phyloP scores from a whole-genome alignment of 2,888 invertebrate species.

The Leptarthrus brevirostris region DNA sequence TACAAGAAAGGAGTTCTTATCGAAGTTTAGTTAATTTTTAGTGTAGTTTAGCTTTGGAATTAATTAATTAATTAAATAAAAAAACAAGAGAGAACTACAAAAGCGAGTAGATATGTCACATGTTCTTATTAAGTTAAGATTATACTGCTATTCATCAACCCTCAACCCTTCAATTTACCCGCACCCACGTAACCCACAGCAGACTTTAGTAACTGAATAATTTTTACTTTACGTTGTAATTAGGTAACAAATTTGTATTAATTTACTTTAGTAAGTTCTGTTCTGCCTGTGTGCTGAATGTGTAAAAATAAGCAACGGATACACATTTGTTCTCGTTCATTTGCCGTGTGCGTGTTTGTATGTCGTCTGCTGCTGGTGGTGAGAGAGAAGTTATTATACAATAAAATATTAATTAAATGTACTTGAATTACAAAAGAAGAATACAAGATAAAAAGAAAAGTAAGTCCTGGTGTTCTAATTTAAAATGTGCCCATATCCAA shows the following conservation, averaged over 20 bases:
- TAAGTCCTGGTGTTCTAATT: too few species aligned
- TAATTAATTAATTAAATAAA: not conserved
- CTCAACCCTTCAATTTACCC: not conserved
- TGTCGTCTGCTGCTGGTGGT: slow-evolving; percentile 19
- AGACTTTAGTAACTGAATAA: slow-evolving; percentile 4
- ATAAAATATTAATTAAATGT: slow-evolving; percentile 39
- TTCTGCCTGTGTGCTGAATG: slow-evolving; percentile 34
- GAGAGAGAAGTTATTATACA: slow-evolving; percentile 34
- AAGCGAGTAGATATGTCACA: too few species aligned
- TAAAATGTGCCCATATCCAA: too few species aligned
- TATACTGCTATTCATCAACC: too few species aligned
- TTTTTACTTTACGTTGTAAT: slow-evolving; percentile 24
- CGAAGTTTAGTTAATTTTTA: not conserved
- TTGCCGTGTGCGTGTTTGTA: slow-evolving; percentile 43
- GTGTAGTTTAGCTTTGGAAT: not conserved
- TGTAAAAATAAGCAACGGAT: not conserved
- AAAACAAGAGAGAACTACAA: not conserved
- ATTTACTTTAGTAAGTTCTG: slow-evolving; percentile 37
- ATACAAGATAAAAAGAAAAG: not conserved
- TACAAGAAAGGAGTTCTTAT: not conserved
- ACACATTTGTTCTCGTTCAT: slow-evolving; percentile 27
- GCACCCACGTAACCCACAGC: not conserved
- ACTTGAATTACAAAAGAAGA: slow-evolving; percentile 35
- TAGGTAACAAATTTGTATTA: slow-evolving; percentile 44
- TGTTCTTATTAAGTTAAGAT: too few species aligned